Base-by-base conservation (phyloP, 2,797 vertebrate species). In the Protosalanx chinensis region DNA sequence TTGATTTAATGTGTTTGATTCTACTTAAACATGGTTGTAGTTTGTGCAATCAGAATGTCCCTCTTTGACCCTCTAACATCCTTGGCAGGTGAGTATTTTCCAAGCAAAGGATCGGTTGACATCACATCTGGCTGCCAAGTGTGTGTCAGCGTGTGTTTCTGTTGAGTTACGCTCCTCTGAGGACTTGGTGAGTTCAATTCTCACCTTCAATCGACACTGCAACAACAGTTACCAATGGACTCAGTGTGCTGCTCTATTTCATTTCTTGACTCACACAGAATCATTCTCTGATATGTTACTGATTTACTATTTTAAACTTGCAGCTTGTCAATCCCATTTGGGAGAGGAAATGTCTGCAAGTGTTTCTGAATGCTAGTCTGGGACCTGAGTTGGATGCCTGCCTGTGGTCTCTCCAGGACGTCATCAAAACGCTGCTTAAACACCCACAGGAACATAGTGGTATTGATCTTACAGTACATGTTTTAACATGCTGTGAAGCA, bases 91-190 rank as follows among this genome's bases (percentile, higher is more conserved):
- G 18, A n/a, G 20, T 2, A 77, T 90, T 57, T 91, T 96, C 0
- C 27, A 74, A 16, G 75, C 70, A 64, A 61, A 76, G 0, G 94
- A 98, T 70, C 91, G 79, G 67, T 79, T 97, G 13, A 62, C 95
- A 12, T 90, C 92, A 74, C 94, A 98, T 83, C 85, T 95, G 83
- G 91, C 95, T 64, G 91, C 94, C 1, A 95, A 93, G 84, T 90
- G 84, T 63, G 87, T 88, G 3, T 92, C 93, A 0, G 71, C 86
- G 0, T 89, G 91, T 64, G 87, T 96, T 7, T 77, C 88, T 80
- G 91, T 92, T 80, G 90, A 94, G 5, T 76, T 93, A 75, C 78
- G 81, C 78, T 65, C 16, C 10, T 70, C 68, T 61, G 89, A 56
- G 30, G 16, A 64, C 2, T 62, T 30, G 82, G 94, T 95, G 61